phyloP scores from a whole-genome alignment of 2,797 vertebrate species.

The Perodicticus potto region DNA sequence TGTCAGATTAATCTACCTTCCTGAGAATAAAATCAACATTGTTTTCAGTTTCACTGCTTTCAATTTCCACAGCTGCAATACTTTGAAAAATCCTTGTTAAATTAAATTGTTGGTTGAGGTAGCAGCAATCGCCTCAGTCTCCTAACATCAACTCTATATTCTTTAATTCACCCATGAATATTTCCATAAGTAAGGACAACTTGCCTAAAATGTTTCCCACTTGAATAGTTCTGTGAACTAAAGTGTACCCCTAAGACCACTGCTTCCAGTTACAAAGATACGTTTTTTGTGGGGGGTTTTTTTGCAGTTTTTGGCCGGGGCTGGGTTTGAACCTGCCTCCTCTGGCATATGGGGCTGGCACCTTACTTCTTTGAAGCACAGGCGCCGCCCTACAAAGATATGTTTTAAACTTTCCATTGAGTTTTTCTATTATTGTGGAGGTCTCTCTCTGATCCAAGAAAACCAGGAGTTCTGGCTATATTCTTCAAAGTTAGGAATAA shows the following conservation, averaged over 20 bases:
- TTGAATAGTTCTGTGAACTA: slow-evolving; percentile 10
- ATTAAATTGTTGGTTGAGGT: slow-evolving; percentile 44
- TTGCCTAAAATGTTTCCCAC: slow-evolving; percentile 49
- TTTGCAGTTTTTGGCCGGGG: no score
- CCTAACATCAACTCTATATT: slow-evolving; percentile 38
- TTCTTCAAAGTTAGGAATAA: slow-evolving; percentile 57
- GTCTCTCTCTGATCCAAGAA: background rate
- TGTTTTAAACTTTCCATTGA: slow-evolving; percentile 39
- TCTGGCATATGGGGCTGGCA: no score
- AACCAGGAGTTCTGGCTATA: background rate
- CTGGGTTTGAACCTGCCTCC: no score
- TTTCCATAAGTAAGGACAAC: slow-evolving; percentile 46
- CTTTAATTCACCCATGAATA: slow-evolving; percentile 49
- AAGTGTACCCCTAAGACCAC: background rate
- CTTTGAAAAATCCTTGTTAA: slow-evolving; percentile 53
- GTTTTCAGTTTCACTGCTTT: slow-evolving; percentile 49
- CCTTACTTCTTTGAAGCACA: no score
- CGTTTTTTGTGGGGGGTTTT: no score
- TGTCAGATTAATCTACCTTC: slow-evolving; percentile 27
- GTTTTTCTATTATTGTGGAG: background rate
- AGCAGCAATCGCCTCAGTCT: slow-evolving; percentile 35
- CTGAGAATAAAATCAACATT: slow-evolving; percentile 24
- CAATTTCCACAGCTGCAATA: slow-evolving; percentile 25
- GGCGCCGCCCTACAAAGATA: no score
- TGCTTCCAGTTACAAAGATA: slow-evolving; percentile 21